Conservation (phyloP, 2,888 invertebrate genomes). For the Macropis europaea region DNA sequence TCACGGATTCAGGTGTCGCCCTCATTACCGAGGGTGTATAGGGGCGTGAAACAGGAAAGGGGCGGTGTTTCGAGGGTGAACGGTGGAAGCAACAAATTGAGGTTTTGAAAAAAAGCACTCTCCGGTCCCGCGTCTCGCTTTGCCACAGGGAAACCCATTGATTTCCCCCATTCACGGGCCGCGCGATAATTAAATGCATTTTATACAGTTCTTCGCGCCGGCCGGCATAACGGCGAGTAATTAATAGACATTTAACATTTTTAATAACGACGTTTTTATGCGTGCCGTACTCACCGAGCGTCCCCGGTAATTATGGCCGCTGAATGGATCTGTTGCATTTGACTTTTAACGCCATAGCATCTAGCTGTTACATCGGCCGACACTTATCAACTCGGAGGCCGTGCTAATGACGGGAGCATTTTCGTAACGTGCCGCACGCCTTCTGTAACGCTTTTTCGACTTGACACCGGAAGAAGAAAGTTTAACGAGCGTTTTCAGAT, state of each 20-base stretch:
- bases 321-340: conserved; percentile 76
- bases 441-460: conserved; percentile 19
- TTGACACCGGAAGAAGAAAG: not conserved
- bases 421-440: conserved; percentile 45
- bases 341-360: conserved; percentile 73
- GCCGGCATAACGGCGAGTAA: conserved; percentile 71
- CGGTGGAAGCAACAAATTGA: conserved; percentile 68
- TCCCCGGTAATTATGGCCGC: conserved; percentile 71
- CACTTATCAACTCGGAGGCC: conserved; percentile 67
- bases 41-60: conserved; percentile 56
- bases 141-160: conserved; percentile 72
- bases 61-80: conserved; percentile 43
- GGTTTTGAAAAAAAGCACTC: conserved; percentile 69
- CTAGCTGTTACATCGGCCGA: conserved; percentile 62
- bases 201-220: conserved; percentile 66
- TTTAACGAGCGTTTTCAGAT: conserved; percentile 28
- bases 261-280: conserved; percentile 77
- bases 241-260: conserved; percentile 77
- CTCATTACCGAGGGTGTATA: conserved; percentile 68
- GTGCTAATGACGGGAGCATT: conserved; percentile 65
- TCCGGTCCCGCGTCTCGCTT: conserved; percentile 65
- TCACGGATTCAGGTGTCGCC: conserved; percentile 70
- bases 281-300: conserved; percentile 61
- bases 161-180: conserved; percentile 73
- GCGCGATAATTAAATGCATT: conserved; percentile 76